Evolutionary conservation across 2,113 vertebrate genomes (phyloP).

Genomic region (Campylorhamphus procurvoides): DNA sequence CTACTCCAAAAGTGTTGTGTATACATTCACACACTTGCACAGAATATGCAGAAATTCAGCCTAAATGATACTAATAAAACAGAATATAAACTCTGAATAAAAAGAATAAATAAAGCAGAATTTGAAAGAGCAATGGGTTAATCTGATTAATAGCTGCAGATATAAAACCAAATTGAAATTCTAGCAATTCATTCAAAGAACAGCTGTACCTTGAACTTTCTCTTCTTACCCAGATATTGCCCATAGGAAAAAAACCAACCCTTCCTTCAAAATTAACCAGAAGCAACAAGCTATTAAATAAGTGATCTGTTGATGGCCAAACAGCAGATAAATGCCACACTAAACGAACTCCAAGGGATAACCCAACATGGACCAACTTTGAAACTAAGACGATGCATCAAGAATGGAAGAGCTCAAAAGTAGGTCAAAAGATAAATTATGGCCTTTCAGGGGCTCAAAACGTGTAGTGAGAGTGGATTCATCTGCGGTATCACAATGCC

Average conservation of each 20-base stretch:
- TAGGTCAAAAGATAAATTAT: background rate
- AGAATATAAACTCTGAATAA: constrained; percentile 3
- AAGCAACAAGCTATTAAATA: background rate
- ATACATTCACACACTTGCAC: background rate
- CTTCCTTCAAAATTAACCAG: background rate
- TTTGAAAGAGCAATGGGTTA: constrained; percentile 9
- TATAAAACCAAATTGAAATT: background rate
- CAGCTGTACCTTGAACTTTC: background rate
- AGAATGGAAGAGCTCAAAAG: background rate
- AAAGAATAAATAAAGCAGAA: background rate
- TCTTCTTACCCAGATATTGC: background rate
- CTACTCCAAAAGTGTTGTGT: background rate
- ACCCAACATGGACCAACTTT: background rate
- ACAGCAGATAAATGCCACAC: background rate
- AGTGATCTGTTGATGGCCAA: background rate
- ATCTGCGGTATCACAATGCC: background rate
- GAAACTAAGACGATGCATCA: background rate
- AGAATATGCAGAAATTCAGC: constrained; percentile 40
- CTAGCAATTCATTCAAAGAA: background rate
- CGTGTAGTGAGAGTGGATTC: background rate
- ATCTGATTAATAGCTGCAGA: background rate
- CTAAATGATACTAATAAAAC: constrained; percentile 5
- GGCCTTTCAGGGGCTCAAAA: background rate
- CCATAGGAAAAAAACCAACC: background rate
- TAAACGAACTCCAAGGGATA: background rate